Base-by-base conservation (phyloP, 1,140 invertebrate species). In the Habropoda laboriosa region DNA sequence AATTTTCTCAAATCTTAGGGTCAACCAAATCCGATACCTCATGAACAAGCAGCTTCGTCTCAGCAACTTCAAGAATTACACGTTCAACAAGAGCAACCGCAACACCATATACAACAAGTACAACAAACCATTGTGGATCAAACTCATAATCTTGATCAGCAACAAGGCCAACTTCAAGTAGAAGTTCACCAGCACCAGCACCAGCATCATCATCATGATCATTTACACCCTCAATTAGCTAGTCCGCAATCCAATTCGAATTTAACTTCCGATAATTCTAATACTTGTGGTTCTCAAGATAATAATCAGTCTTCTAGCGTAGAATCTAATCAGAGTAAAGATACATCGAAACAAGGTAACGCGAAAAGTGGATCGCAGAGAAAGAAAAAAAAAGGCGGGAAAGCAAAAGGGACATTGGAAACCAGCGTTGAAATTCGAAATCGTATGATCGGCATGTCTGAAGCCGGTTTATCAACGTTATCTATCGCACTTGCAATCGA, bases 401-500 rank as follows among this genome's bases (percentile, higher is more conserved):
- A 93, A 81, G 87, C 89, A 3, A 93, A 93, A 79, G 92, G 92
- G 58, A 93, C 92, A 0, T 73, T 93, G 16, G 92, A 93, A 82
- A 93, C 92, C 1, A 93, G 92, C 47, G 90, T 93, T 24, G 92
- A 93, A 82, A 91, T 93, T 66, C 89, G 92, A 32, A 93, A 93
- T 83, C 88, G 92, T 64, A 93, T 93, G 92, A 93, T 93, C 45
- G 92, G 92, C 40, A 93, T 93, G 92, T 89, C 92, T 0, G 92
- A 93, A 57, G 92, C 92, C n/a, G 92, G 92, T 79, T 67, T 93
- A 30, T 93, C 92, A 21, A 93, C 92, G 5, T 72, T 93, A 40
- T 93, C 92, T 6, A 93, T 93, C 64, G 92, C 92, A 30, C 85
- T 93, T 18, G 92, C 92, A 32, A 91, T 93, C 40, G 92, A 93